These are phyloP conservation scores for Penaeus indicus DNA, from an alignment of 1,140 invertebrate species.

Conservation along the genomic window DNA sequence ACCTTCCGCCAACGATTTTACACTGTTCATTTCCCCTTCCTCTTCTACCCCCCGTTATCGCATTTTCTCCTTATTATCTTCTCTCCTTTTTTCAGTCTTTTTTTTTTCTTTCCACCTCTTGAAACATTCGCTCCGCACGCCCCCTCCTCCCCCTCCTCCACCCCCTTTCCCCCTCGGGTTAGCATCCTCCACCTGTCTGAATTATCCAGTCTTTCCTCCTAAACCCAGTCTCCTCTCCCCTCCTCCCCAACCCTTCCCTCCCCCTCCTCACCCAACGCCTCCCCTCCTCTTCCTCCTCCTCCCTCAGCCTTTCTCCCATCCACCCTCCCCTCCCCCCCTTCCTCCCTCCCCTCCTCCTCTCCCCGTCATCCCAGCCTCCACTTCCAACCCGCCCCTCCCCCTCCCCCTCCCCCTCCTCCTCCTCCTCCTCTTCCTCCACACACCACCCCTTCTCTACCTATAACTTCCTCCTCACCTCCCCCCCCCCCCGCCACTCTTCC, in stretches of 20 bases:
- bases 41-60: neutral
- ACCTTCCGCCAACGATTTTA: neutral
- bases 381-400: neutral
- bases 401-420: too few species aligned
- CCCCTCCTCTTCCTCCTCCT: neutral
- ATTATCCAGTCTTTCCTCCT: too few species aligned
- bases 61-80: neutral
- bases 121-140: too few species aligned
- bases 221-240: too few species aligned
- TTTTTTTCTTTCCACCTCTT: neutral
- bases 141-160: neutral
- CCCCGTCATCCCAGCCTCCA: neutral
- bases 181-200: too few species aligned
- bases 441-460: neutral
- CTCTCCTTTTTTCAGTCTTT: too few species aligned
- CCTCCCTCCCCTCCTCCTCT: neutral
- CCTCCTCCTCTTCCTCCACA: too few species aligned
- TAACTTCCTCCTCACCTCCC: too few species aligned
- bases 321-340: neutral
- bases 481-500: neutral
- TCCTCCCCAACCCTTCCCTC: neutral
- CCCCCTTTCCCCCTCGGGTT: neutral
- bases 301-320: neutral
- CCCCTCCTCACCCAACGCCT: neutral
- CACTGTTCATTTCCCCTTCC: too few species aligned